Evolutionary conservation across 2,888 invertebrate species (phyloP), one percentile per base, ranked within the genome.

Genomic region (Lasioglossum vierecki): DNA sequence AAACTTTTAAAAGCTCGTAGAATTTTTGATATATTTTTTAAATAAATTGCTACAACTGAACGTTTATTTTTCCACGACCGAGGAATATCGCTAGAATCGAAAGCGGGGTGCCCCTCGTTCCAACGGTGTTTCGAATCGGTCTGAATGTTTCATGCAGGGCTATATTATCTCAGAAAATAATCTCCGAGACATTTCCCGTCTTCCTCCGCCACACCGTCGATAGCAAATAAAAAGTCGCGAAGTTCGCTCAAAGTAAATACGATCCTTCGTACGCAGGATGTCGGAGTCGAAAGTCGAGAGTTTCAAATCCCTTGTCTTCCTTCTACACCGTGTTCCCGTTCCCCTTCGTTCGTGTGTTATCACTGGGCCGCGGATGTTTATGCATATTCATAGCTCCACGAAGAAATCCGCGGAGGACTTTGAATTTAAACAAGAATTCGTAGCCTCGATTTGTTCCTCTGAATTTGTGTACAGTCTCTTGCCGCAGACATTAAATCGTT

Each of bases 241-340:
- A 44, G 26, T 66, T 35, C 49, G 53, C 53, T 3, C 30, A 76
- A 63, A 41, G 18, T 30, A 15, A 44, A 73, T 68, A 74, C 74
- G 82, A 82, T 76, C 83, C 63, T 73, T 81, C 72, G 83, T 46
- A 39, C 72, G 81, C 76, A 72, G 49, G 4, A 30, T 4, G 26
- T 76, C 75, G 80, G 75, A 83, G 82, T 80, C 81, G 82, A 80
- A 75, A 82, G 80, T 82, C 80, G 79, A 73, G 41, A 72, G 46
- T 30, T 30, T 13, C 18, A 26, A 57, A 46, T 26, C 18, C 74
- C 18, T 70, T n/a, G 60, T 76, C n/a, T 39, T n/a, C 63, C 35
- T 35, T 39, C n/a, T 63, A 44, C 46, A 39, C 35, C 39, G 4
- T 35, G 60, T 5, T 66, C 66, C 30, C 44, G 11, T 30, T 66